Base-by-base conservation (phyloP, 2,113 vertebrate species). In the Uria aalge region DNA sequence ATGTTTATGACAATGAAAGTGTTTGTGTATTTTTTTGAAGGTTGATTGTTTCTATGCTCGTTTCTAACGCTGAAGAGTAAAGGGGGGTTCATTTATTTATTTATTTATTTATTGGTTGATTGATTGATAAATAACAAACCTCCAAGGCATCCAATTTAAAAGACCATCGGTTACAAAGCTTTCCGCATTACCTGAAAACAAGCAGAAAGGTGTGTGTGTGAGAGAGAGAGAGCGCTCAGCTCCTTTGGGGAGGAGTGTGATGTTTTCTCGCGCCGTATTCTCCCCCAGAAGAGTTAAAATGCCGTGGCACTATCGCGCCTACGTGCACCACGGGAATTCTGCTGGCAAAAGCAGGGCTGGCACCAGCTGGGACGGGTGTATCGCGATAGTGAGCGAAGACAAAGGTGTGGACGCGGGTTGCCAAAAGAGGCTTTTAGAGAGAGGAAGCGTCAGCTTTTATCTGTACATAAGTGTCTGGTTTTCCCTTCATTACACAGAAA, bases 251-350 rank as follows among this genome's bases (percentile, higher is more conserved):
- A 91, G 92, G 74, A 67, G 79, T 47, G 63, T 73, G 84, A 62
- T 91, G 82, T 71, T 77, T 93, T 87, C 34, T 57, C 40, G 11
- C 57, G 96, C 52, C 78, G 60, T 86, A 2, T 94, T 94, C 83
- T 94, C 41, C 40, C 96, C 30, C 3, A 76, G 52, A 97, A 96
- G 90, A 96, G 82, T 82, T 90, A 94, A 97, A 96, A 91, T 85
- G 93, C 84, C 9, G 53, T 95, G 95, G 87, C 94, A 88, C 85
- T 75, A 41, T 81, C 36, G 41, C 41, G 53, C 91, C 96, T 90
- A 73, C 6, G 48, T 64, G 97, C 96, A 95, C 95, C 92, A 29
- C 86, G 97, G 97, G 97, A 97, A 96, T 97, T 96, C 80, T 77
- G 56, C 77, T 83, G 93, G 94, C 85, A 95, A 67, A 93, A 71